Conservation (phyloP, 2,888 invertebrate species). For the Muscina levida region DNA sequence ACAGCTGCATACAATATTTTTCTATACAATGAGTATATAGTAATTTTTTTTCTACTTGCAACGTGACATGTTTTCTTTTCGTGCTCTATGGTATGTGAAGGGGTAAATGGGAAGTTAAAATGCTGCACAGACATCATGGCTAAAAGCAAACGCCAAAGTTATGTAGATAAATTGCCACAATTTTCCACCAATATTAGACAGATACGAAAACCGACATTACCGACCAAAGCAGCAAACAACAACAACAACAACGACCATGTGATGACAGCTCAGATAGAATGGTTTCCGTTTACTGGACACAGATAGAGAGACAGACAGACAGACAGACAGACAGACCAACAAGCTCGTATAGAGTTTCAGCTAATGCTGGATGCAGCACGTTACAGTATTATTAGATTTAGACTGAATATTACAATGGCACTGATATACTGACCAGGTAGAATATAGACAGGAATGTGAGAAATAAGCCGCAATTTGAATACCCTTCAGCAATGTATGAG, state of each 20-base stretch:
- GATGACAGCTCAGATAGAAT: conserved; percentile 57
- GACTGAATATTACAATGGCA: too few relatives aligned
- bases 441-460: too few relatives aligned
- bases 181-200: conserved; percentile 58
- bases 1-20: conserved; percentile 57
- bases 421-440: too few relatives aligned
- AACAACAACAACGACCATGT: conserved; percentile 30
- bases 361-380: conserved; percentile 23
- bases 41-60: conserved; percentile 26
- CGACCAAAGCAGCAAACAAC: neutral
- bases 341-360: neutral
- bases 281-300: conserved; percentile 49
- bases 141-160: conserved; percentile 60
- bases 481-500: too few relatives aligned
- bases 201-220: conserved; percentile 36
- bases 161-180: conserved; percentile 63
- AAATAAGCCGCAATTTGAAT: too few relatives aligned
- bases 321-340: too few relatives aligned
- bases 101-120: neutral
- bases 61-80: conserved; percentile 60
- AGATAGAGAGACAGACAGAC: too few relatives aligned
- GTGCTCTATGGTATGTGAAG: neutral
- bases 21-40: neutral
- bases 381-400: conserved; percentile 45
- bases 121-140: conserved; percentile 53